Base-by-base conservation (phyloP, 2,113 vertebrate species). In the Syngnathus floridae region DNA sequence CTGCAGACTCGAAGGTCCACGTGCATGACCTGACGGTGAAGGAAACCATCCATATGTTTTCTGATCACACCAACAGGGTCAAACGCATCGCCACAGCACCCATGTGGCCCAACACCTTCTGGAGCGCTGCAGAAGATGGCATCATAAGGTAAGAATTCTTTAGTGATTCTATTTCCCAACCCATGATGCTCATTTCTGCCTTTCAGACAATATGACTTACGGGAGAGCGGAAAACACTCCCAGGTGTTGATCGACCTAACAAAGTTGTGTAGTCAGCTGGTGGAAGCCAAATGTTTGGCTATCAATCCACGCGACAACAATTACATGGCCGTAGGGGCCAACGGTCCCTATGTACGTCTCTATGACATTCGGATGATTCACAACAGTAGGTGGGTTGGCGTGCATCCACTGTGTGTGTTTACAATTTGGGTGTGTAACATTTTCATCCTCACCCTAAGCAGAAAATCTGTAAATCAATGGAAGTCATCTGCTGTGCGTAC, bases 301-400 rank as follows among this genome's bases (percentile, higher is more conserved):
- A 91, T 99, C 64, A 99, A 98, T 76, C 97, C 97, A 40, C 92
- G 93, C 7, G 95, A 99, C 80, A 99, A 99, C 89, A 99, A 98
- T 79, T 97, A 95, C 77, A 77, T 99, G 75, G 97, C 96, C 0
- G 96, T 99, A 6, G 97, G 97, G 37, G 95, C 97, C 57, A 98
- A 93, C 0, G 96, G 95, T 35, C 97, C 97, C 35, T 99, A 98
- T 0, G 95, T 99, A 61, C 92, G 97, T 17, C 95, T 99, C 55
- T 99, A 99, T 2, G 97, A 99, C 86, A 96, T 99, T 56, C 92
- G 97, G 70, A 99, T 98, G 97, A 99, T 99, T 88, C 94, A 98
- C 83, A 97, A 98, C 83, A 93, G 97, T 90, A 95, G 96, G 97
- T 95, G 43, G 76, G 4, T 71, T 13, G 13, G 21, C 1, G 26